Conservation (phyloP, 37 sponge, comb jelly and placozoan genomes). For the Spongilla lacustris region DNA sequence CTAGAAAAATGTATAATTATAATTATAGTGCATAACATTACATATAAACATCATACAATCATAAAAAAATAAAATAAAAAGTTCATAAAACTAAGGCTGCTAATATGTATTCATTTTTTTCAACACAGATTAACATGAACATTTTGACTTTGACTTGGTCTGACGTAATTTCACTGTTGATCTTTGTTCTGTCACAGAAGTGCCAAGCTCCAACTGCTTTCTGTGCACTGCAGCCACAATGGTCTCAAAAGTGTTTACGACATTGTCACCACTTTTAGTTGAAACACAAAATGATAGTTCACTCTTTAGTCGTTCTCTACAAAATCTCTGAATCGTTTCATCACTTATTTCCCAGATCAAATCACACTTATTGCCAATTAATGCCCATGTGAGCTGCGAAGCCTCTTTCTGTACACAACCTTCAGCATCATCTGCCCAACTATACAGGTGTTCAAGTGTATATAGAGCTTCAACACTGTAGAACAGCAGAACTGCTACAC, state of each 20-base stretch:
- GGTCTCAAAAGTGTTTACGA: neutral
- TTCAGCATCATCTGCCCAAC: neutral
- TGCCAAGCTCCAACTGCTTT: neutral
- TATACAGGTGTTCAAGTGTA: neutral
- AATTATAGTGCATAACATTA: too few relatives aligned
- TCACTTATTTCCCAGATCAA: neutral
- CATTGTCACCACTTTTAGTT: neutral
- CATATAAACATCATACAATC: too few relatives aligned
- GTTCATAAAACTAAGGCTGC: too few relatives aligned
- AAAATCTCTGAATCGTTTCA: neutral
- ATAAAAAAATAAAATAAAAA: too few relatives aligned
- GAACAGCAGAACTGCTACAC: neutral
- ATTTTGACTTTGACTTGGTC: neutral
- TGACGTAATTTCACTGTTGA: neutral
- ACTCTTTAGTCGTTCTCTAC: neutral
- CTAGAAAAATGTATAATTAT: too few relatives aligned
- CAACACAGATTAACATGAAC: neutral
- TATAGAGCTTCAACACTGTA: neutral
- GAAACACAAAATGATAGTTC: neutral
- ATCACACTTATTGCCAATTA: neutral
- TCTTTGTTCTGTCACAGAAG: neutral
- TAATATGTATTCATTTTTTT: too few relatives aligned
- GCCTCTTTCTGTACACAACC: neutral
- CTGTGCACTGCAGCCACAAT: neutral
- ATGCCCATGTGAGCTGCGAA: neutral